Evolutionary conservation across 2,797 vertebrate genomes (phyloP), one percentile per base, ranked within the genome.

Genomic region (Myotis myotis): DNA sequence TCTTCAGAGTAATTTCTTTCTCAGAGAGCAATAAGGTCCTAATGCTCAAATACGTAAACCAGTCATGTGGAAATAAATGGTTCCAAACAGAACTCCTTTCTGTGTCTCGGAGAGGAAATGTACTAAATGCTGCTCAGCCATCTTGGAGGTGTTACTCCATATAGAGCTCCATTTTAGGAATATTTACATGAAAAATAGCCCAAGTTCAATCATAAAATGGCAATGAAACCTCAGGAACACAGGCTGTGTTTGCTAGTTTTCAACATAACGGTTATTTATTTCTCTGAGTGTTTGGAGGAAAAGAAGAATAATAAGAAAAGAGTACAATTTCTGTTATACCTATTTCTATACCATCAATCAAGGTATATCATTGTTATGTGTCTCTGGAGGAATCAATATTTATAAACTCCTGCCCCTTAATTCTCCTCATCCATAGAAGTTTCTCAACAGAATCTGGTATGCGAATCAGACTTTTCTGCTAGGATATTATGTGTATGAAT

Each of bases 1-100:
- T 96, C 15, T 75, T 12, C 47, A 70, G 17, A 88, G 28, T 74
- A 87, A 87, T 72, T 95, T 88, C 83, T 95, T 75, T 91, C 36
- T 92, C 36, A 41, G 28, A 87, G 25, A 94, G 62, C 33, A 87
- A 57, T 49, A 66, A 66, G 23, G 23, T 81, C 30, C 51, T 53
- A 80, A 75, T 51, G 8, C 49, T 87, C 60, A 91, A 83, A 60
- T 80, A 88, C 57, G 8, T 89, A 72, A 96, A 80, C 20, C 30
- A 84, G 23, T 87, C 80, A 68, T 30, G 22, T 30, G 44, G 74
- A 36, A 68, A 51, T 62, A 85, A 72, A 44, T 44, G 15, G 15
- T n/a, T 51, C 11, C 51, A 72, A 62, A 75, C 4, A 87, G 17
- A 64, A 60, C 2, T 36, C 47, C 33, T 79, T 89, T 70, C 28